Evolutionary conservation across 1,140 invertebrate species (phyloP).

Genomic region (Drosophila busckii): DNA sequence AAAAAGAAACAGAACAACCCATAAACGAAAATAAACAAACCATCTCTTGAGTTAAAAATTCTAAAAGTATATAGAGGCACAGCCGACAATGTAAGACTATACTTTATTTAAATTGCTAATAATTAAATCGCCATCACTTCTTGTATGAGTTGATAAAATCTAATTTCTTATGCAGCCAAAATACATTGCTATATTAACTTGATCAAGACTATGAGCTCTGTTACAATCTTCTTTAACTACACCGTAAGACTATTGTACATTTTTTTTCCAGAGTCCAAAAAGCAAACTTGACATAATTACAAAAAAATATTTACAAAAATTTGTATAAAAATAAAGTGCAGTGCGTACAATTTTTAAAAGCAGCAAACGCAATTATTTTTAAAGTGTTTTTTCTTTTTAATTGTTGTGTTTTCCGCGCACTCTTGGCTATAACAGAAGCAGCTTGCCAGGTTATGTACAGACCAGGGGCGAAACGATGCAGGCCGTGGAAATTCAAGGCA

Average conservation of each 20-base stretch:
- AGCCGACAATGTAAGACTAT: no score
- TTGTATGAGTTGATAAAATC: no score
- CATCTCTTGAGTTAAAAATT: no score
- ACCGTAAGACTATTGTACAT: no score
- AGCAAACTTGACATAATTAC: slow-evolving; percentile 72
- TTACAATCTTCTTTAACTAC: slow-evolving; percentile 2
- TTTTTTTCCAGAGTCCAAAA: no score
- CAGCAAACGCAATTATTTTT: slow-evolving; percentile 63
- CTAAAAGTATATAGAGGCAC: no score
- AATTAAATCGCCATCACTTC: no score
- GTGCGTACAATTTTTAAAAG: slow-evolving; percentile 67
- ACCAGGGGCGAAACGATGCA: no score
- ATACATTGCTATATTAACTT: no score
- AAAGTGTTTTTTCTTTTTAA: slow-evolving; percentile 9
- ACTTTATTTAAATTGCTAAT: no score
- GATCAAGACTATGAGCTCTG: no score
- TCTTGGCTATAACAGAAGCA: slow-evolving; percentile 14
- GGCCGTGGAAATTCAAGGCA: slow-evolving; percentile 39
- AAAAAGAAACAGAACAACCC: slow-evolving; percentile 18
- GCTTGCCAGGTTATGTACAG: slow-evolving; percentile 10
- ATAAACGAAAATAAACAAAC: slow-evolving; percentile 26
- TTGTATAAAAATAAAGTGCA: slow-evolving; percentile 51
- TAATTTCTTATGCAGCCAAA: no score
- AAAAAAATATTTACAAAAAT: slow-evolving; percentile 47
- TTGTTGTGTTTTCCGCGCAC: slow-evolving; percentile 28